Evolutionary conservation across 2,797 vertebrate genomes (phyloP).

Genomic region (Neopelma chrysocephalum): DNA sequence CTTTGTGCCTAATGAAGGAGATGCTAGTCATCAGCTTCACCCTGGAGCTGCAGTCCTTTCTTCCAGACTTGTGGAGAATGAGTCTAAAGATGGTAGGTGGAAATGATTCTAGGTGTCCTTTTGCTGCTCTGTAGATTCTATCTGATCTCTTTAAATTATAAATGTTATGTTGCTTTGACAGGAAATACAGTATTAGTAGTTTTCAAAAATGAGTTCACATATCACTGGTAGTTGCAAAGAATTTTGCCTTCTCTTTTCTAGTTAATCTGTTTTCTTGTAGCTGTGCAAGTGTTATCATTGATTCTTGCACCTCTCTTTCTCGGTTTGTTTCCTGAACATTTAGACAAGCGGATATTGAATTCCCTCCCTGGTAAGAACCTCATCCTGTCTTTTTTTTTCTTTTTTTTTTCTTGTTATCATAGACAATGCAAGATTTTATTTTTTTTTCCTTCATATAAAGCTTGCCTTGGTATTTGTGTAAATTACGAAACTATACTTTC

Average conservation of each 20-base stretch:
- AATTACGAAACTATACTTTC: neutral
- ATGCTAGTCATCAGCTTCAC: neutral
- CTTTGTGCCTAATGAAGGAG: neutral
- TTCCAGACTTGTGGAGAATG: neutral
- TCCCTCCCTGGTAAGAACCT: neutral
- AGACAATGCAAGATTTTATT: neutral
- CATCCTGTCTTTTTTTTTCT: neutral
- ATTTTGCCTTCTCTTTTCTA: neutral
- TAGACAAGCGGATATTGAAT: neutral
- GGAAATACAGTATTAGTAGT: neutral
- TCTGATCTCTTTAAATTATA: neutral
- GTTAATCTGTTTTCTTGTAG: neutral
- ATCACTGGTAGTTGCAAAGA: neutral
- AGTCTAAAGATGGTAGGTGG: conserved; percentile 1
- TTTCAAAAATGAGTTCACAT: neutral
- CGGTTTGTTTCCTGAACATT: neutral
- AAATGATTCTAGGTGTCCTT: neutral
- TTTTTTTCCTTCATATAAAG: neutral
- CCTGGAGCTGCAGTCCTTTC: conserved; percentile 14
- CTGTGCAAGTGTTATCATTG: neutral
- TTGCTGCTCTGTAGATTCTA: neutral
- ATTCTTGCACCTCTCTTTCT: neutral
- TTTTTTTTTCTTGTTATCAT: neutral
- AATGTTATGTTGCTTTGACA: neutral
- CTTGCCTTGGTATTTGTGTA: neutral